phyloP scores from a whole-genome alignment of 1,140 invertebrate genomes.

The Archivesica marissinica region DNA sequence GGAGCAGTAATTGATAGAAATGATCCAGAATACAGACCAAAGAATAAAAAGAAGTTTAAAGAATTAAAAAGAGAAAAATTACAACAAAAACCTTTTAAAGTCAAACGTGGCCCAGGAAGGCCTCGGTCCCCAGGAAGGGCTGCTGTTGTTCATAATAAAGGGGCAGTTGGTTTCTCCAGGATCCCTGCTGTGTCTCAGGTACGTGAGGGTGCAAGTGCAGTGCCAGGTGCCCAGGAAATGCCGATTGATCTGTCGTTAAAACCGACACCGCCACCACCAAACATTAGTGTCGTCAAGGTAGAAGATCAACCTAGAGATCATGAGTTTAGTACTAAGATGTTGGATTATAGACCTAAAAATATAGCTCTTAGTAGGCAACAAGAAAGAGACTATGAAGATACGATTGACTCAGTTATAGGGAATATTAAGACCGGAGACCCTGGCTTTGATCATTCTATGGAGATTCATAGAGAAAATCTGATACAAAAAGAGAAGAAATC shows the following conservation, averaged over 20 bases:
- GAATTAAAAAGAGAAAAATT: conserved; percentile 31
- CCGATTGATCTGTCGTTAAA: conserved; percentile 46
- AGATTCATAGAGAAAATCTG: not conserved
- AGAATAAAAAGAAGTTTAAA: conserved; percentile 40
- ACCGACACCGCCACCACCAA: conserved; percentile 45
- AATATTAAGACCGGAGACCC: not conserved
- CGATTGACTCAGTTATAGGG: conserved; percentile 52
- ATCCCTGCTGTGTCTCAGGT: not conserved
- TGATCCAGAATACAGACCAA: conserved; percentile 55
- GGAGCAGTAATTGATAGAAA: conserved; percentile 40
- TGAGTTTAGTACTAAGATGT: not conserved
- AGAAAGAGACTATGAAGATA: conserved; percentile 53
- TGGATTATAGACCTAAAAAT: conserved; percentile 36
- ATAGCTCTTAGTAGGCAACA: conserved; percentile 48
- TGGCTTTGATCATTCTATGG: not conserved
- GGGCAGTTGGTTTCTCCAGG: conserved; percentile 27
- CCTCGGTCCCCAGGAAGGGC: conserved; percentile 34
- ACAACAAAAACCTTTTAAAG: conserved; percentile 16
- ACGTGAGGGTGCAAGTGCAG: not conserved
- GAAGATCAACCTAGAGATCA: conserved; percentile 6
- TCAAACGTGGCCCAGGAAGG: conserved; percentile 37
- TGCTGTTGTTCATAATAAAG: conserved; percentile 54
- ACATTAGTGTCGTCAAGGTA: conserved; percentile 48
- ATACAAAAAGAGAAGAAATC: conserved; percentile 20
- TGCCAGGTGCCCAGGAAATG: not conserved